Conservation (phyloP, 2,888 invertebrate genomes). For the Rhopalosiphum nymphaeae region DNA sequence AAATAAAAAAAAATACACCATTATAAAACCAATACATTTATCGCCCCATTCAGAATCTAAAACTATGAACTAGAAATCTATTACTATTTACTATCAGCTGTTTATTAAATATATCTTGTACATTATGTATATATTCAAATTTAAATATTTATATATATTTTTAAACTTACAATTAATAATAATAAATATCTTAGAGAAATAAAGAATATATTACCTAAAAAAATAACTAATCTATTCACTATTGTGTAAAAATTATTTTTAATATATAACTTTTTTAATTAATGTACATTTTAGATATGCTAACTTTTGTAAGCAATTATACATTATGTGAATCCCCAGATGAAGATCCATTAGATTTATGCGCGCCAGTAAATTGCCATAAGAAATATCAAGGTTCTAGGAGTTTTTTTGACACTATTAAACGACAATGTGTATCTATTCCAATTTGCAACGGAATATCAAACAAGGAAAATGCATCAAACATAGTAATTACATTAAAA, state of each 20-base stretch:
- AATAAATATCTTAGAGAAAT: too few relatives aligned
- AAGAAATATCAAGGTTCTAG: constrained; percentile 27
- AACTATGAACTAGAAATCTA: not conserved
- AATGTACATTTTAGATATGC: not conserved
- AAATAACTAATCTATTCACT: too few relatives aligned
- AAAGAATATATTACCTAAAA: too few relatives aligned
- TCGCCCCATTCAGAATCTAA: not conserved
- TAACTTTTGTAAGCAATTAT: not conserved
- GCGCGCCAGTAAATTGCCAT: constrained; percentile 50
- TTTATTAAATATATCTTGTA: too few relatives aligned
- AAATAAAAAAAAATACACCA: not conserved
- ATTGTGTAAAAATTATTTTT: too few relatives aligned
- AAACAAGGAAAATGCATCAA: not conserved
- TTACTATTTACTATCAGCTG: too few relatives aligned
- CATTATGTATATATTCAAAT: too few relatives aligned
- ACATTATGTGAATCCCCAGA: constrained; percentile 21
- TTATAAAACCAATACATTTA: not conserved
- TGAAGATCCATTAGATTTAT: constrained; percentile 33
- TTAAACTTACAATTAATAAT: too few relatives aligned
- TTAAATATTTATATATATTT: too few relatives aligned
- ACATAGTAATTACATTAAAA: not conserved
- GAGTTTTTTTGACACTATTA: constrained; percentile 6
- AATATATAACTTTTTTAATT: too few relatives aligned
- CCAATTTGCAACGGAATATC: not conserved
- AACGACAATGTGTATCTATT: constrained; percentile 35